Evolutionary conservation across 2,888 invertebrate genomes (phyloP).

Genomic region (Drosophila hamatofila): DNA sequence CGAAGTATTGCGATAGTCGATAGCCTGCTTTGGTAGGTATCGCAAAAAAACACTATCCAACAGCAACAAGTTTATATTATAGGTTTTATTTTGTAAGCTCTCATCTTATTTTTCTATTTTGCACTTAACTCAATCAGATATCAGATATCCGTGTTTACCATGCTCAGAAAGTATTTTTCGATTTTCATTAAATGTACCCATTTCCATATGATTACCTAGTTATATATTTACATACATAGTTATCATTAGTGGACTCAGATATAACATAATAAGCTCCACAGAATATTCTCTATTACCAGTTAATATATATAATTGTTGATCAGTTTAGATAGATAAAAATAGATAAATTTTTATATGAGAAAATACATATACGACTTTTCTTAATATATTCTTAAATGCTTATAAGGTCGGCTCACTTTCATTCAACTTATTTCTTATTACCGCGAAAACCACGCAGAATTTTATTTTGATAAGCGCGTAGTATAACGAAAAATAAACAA

Average conservation of each 20-base stretch:
- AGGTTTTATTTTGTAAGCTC: not conserved
- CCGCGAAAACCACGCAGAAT: not conserved
- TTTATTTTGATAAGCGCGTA: not conserved
- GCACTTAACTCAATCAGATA: too few species aligned
- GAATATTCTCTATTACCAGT: not conserved
- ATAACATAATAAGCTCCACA: too few species aligned
- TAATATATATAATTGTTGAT: not conserved
- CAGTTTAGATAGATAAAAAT: not conserved
- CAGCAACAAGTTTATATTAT: not conserved
- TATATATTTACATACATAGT: too few species aligned
- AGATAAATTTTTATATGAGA: not conserved
- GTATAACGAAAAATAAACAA: too few species aligned
- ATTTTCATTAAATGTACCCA: too few species aligned
- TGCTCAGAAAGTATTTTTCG: too few species aligned
- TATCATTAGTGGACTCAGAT: too few species aligned
- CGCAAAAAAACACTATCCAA: not conserved
- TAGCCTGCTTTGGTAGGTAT: not conserved
- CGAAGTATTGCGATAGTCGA: slow-evolving; percentile 5
- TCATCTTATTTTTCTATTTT: too few species aligned
- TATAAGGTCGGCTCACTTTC: not conserved
- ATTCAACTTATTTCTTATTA: not conserved
- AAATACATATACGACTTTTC: not conserved
- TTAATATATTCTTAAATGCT: not conserved
- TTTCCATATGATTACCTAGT: too few species aligned
- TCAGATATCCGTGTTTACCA: too few species aligned